These are phyloP conservation scores for Drosophila trichaetosa DNA, from an alignment of 2,888 invertebrate genomes.

Conservation along the genomic window DNA sequence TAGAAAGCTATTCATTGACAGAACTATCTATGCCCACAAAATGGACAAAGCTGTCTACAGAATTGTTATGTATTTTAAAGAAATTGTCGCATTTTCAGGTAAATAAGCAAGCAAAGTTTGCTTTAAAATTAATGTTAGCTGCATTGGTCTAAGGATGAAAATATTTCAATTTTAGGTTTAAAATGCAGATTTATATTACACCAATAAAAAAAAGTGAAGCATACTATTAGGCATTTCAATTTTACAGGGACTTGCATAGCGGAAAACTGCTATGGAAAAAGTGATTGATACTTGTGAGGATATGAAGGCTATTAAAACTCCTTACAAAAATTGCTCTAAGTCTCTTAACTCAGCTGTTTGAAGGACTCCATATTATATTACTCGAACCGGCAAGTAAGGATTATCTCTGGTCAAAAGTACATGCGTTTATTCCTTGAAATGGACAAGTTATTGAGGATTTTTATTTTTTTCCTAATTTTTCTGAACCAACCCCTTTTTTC, in stretches of 20 bases:
- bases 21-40: background rate
- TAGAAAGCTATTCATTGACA: constrained; percentile 45
- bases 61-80: background rate
- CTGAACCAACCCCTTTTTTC: too few species aligned
- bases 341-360: background rate
- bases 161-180: background rate
- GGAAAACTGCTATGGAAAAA: too few species aligned
- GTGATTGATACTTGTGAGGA: background rate
- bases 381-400: too few species aligned
- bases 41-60: background rate
- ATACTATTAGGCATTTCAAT: background rate
- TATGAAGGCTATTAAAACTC: background rate
- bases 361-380: too few species aligned
- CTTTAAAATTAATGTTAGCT: background rate
- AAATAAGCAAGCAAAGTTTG: background rate
- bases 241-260: background rate
- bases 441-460: too few species aligned
- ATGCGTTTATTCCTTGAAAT: too few species aligned
- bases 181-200: background rate
- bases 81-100: too few species aligned
- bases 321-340: background rate
- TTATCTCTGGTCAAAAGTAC: too few species aligned
- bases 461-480: too few species aligned
- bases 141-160: background rate
- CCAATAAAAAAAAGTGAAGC: background rate